Conservation (phyloP, 30 jellyfish, hydroid and myxozoan species). For the Hydractinia symbiolongicarpus region DNA sequence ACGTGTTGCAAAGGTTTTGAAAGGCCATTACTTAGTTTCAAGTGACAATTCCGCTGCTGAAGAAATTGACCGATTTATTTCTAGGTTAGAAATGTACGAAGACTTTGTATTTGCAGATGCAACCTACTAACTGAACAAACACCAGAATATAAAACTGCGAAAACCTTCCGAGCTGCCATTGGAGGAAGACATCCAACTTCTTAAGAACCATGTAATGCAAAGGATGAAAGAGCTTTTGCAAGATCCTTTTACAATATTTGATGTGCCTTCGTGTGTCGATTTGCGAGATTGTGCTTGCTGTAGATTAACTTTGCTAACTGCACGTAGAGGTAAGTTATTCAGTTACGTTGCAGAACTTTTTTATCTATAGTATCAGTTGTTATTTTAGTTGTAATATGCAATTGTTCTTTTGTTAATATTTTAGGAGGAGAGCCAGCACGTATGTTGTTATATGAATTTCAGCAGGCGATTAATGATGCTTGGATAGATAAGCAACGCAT, state of each 20-base stretch:
- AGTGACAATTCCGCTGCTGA: background rate
- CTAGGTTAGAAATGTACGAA: conserved; percentile 15
- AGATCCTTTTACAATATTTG: conserved; percentile 19
- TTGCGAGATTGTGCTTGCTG: conserved; percentile 16
- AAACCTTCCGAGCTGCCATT: too few relatives aligned
- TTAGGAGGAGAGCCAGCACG: conserved; percentile 40
- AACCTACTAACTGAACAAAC: too few relatives aligned
- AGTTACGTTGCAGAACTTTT: too few relatives aligned
- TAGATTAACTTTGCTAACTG: conserved; percentile 26
- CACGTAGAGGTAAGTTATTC: too few relatives aligned
- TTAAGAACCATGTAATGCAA: background rate
- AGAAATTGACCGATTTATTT: conserved; percentile 21
- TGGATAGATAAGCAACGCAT: conserved; percentile 28
- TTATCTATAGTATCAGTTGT: too few relatives aligned
- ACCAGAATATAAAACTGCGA: too few relatives aligned
- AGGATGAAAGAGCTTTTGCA: background rate
- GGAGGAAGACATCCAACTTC: too few relatives aligned
- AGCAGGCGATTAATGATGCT: conserved; percentile 14
- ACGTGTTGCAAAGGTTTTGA: conserved; percentile 25
- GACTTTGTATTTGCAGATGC: too few relatives aligned
- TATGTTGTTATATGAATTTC: conserved; percentile 12
- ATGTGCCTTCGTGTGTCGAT: conserved; percentile 13
- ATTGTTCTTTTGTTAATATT: too few relatives aligned
- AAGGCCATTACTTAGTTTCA: conserved; percentile 11
- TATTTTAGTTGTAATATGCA: too few relatives aligned